Conservation (phyloP, 2,797 vertebrate species). For the Lerista edwardsae region DNA sequence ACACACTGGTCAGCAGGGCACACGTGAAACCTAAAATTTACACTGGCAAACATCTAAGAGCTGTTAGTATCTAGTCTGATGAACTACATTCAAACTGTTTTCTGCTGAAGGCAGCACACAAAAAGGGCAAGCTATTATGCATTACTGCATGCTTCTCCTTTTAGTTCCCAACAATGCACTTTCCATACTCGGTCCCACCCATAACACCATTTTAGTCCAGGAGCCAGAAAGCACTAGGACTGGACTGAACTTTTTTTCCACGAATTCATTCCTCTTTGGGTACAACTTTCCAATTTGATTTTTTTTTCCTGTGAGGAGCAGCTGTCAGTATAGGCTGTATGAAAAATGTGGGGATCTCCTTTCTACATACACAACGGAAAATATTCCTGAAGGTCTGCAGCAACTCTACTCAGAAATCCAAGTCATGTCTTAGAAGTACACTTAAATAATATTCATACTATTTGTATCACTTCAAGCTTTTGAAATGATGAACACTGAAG, state of each 20-base stretch:
- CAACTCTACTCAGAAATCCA: not conserved
- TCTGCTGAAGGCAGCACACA: slow-evolving; percentile 43
- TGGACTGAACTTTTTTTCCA: slow-evolving; percentile 6
- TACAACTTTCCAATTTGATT: not conserved
- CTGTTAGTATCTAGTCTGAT: not conserved
- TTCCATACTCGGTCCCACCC: not conserved
- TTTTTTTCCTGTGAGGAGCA: not conserved
- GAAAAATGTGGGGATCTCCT: not conserved
- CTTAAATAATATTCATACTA: slow-evolving; percentile 54
- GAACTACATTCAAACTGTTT: slow-evolving; percentile 31
- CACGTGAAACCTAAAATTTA: not conserved
- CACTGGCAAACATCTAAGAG: not conserved
- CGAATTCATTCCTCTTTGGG: slow-evolving; percentile 23
- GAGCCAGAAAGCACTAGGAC: slow-evolving; percentile 13
- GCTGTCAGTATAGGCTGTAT: slow-evolving; percentile 1
- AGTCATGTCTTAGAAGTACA: slow-evolving; percentile 51
- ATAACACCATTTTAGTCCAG: slow-evolving; percentile 1
- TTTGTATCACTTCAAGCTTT: slow-evolving; percentile 59
- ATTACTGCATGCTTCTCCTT: slow-evolving; percentile 25
- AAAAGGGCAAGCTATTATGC: slow-evolving; percentile 45
- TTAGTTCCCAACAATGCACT: slow-evolving; percentile 22
- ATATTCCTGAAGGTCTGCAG: not conserved
- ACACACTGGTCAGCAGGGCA: not conserved
- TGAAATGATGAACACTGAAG: slow-evolving; percentile 49
- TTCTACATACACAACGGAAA: slow-evolving; percentile 1